Conservation (phyloP, 2,113 vertebrate genomes). For the Actenoides hombroni region DNA sequence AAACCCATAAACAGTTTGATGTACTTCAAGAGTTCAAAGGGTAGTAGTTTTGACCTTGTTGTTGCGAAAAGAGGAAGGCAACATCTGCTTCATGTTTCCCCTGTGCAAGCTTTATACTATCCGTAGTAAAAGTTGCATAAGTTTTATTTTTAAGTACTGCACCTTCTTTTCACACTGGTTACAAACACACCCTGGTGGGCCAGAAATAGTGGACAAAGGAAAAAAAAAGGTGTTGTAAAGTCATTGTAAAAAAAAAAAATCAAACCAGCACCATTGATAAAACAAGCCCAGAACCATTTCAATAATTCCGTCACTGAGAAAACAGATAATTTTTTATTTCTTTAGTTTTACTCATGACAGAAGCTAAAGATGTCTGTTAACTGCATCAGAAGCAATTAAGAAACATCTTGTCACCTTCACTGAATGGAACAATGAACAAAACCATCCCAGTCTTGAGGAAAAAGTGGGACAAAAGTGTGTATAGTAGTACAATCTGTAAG, state of each 20-base stretch:
- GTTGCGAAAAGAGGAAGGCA: neutral
- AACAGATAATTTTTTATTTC: neutral
- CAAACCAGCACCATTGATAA: neutral
- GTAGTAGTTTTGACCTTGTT: neutral
- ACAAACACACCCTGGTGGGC: neutral
- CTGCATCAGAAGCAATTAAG: neutral
- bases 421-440: neutral
- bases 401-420: neutral
- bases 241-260: neutral
- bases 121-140: neutral
- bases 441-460: neutral
- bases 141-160: neutral
- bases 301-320: neutral
- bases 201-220: neutral
- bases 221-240: neutral
- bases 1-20: neutral
- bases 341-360: neutral
- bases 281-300: neutral
- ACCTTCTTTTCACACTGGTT: neutral
- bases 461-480: neutral
- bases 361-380: neutral
- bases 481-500: neutral
- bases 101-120: neutral
- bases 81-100: neutral
- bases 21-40: neutral